Base-by-base conservation (phyloP, 2,797 vertebrate genomes). In the Pangasius larnaudii region DNA sequence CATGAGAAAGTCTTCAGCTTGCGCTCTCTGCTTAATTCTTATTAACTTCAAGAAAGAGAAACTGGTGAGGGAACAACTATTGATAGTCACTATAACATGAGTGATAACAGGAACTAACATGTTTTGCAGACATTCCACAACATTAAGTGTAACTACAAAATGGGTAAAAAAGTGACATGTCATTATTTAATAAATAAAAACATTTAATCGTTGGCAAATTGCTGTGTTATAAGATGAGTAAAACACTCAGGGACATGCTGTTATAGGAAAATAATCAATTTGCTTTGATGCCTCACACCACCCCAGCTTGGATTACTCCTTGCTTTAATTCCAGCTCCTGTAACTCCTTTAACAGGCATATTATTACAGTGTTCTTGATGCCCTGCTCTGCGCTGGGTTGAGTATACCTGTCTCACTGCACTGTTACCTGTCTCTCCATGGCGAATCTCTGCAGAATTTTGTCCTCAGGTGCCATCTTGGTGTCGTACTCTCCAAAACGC, bases 371-470 rank as follows among this genome's bases (percentile, higher is more conserved):
- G 30, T 30, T 18, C 39, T 8, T 51, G 53, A 56, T 46, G 6
- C 5, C 42, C 42, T 42, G 42, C 42, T 8, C 72, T 27, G 42
- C 0, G 1, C 24, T 24, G 14, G 22, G n/a, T 63, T 63, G 18
- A 63, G 6, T 8, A 39, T 16, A 65, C 24, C 24, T 8, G 1
- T 59, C 30, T 27, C 78, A 63, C 24, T 56, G 42, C 24, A 10
- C 33, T 16, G 49, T 56, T 86, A 99, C 98, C 98, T 99, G 97
- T 91, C 98, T 97, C 93, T 99, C 98, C 94, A 99, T 93, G 1
- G 98, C 90, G 0, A 99, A 99, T 91, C 98, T 95, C 93, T 96
- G 94, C 79, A 97, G 93, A 95, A 99, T 99, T 93, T 98, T 99
- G 39, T 99, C 98, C 88, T 99, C 99, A 0, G 97, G 96, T 42